A percentile compares a stretch with the other conserved stretches of the same genome.
Conservation (phyloP, 2,888 invertebrate species). For the Synergus gifuensis region DNA sequence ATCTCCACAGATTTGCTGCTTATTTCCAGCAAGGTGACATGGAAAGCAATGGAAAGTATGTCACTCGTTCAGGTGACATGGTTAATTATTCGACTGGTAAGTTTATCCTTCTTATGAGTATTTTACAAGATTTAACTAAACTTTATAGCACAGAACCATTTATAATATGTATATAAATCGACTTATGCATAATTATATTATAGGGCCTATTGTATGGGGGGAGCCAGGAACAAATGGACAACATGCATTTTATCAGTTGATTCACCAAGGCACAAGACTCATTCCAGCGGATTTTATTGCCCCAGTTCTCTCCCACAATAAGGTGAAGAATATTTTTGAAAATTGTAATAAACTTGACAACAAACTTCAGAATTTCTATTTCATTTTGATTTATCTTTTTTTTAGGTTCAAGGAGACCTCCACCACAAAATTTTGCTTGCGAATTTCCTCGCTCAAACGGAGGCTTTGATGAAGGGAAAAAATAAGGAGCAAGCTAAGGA, state of each 20-base stretch:
- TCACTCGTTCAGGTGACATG: conserved; percentile 84
- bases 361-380: neutral
- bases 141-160: neutral
- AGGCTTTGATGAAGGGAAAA: conserved; percentile 95
- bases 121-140: neutral
- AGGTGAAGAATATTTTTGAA: conserved; percentile 59
- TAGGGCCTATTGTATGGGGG: conserved; percentile 86
- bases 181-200: conserved; percentile 43
- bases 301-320: conserved; percentile 93
- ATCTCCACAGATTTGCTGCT: conserved; percentile 98
- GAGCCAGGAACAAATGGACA: conserved; percentile 99
- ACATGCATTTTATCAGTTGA: conserved; percentile 99
- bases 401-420: conserved; percentile 81
- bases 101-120: neutral
- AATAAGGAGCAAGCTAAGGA: conserved; percentile 83
- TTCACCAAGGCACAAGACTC: conserved; percentile 95
- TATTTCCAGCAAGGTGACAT: conserved; percentile 99
- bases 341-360: conserved; percentile 18
- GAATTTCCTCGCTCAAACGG: conserved; percentile 99
- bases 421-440: conserved; percentile 97
- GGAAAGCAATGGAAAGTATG: conserved; percentile 99
- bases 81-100: conserved; percentile 80
- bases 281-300: conserved; percentile 99
- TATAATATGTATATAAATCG: neutral
- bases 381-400: conserved; percentile 6